Base-by-base conservation (phyloP, 2,888 invertebrate species). In the Pachydiplax longipennis region DNA sequence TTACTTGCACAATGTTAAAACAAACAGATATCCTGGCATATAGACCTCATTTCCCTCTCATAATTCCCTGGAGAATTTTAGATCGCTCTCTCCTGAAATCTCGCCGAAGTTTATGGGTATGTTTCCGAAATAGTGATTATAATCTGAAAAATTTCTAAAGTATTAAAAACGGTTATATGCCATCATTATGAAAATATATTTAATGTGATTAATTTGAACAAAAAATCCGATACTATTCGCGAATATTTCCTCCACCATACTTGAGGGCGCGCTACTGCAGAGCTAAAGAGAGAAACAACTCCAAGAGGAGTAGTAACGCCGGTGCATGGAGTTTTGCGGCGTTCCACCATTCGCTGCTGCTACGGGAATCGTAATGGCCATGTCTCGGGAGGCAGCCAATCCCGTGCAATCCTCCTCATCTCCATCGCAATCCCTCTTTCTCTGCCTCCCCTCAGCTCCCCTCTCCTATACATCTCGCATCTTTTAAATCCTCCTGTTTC, bases 361-460 rank as follows among this genome's bases (percentile, higher is more conserved):
- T 58, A 37, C 65, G 22, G 87, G 87, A 87, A 87, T 87, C 87
- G 87, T 87, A 87, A 87, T 87, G 87, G 87, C 87, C 87, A 87
- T 87, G 87, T 87, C 87, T 61, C 58, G 37, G 58, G 87, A 87
- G 40, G 87, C 87, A 87, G 87, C 87, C 87, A 87, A 87, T 87
- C 87, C 87, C 87, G 87, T 87, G 87, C 87, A 87, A 87, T 87
- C 87, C 87, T 87, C 87, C 87, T 87, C 87, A 87, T 87, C 87
- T 87, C 87, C 87, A 87, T 87, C 87, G 87, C 87, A 87, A 87
- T 87, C 61, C 61, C 37, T 87, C 83, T 37, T 37, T 83, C 83
- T 58, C 83, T 58, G 4, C 58, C 65, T 61, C 87, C 22, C 37
- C 61, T 37, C 58, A 12, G 37, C 13, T 58, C 61, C 87, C 35